A percentile compares a stretch with the other conserved stretches of the same genome.
These are phyloP conservation scores for Phrynocephalus guinanensis DNA, from an alignment of 2,797 vertebrate genomes.

Conservation along the genomic window DNA sequence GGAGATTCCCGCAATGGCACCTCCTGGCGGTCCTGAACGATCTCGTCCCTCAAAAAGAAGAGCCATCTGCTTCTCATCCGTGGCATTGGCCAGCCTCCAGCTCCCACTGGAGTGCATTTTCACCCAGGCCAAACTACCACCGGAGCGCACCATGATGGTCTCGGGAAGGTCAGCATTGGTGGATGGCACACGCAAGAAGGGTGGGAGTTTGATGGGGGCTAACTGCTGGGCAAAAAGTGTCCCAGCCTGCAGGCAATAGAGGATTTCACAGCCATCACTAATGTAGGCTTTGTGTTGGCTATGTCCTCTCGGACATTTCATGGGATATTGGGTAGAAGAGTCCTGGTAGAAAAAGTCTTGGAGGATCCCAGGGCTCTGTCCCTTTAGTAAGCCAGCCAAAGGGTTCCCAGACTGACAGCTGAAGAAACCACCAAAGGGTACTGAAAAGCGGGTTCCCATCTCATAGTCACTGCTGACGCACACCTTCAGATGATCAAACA, in stretches of 20 bases:
- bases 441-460: constrained; percentile 61
- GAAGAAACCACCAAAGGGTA: constrained; percentile 82
- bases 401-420: constrained; percentile 79
- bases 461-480: constrained; percentile 81
- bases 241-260: constrained; percentile 80
- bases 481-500: constrained; percentile 54
- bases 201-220: constrained; percentile 71
- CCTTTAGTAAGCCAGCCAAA: constrained; percentile 52
- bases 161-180: constrained; percentile 69
- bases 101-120: constrained; percentile 68
- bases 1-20: background rate
- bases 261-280: constrained; percentile 80
- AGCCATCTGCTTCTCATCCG: constrained; percentile 50
- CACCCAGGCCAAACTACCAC: constrained; percentile 72
- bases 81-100: constrained; percentile 74
- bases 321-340: constrained; percentile 2
- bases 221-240: constrained; percentile 76
- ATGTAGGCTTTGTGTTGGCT: constrained; percentile 79
- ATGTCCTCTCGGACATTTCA: constrained; percentile 76
- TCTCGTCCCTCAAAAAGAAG: background rate
- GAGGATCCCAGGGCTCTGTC: constrained; percentile 27
- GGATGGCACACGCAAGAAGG: constrained; percentile 73
- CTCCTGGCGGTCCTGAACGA: fast-evolving
- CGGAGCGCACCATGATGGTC: background rate
- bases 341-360: constrained; percentile 18